phyloP scores from a whole-genome alignment of 1,140 invertebrate genomes.

The Galendromus occidentalis region DNA sequence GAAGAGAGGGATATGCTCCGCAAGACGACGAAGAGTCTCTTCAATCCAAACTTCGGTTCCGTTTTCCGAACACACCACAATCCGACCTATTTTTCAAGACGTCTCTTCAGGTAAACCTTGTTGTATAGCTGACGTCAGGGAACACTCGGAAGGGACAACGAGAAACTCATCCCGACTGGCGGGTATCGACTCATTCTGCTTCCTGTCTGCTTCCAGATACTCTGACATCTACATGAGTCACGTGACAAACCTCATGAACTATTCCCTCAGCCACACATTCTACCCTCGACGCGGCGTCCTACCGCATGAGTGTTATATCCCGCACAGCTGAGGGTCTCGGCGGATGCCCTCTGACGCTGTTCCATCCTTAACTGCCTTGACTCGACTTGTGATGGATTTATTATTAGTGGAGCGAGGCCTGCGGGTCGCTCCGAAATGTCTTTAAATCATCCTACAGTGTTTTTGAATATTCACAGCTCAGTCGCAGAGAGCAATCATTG shows the following conservation, averaged over 20 bases:
- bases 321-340: not conserved
- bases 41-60: slow-evolving; percentile 85
- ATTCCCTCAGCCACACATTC: slow-evolving; percentile 75
- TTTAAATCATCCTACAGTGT: too few species aligned
- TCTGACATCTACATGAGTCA: slow-evolving; percentile 89
- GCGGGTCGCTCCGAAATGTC: too few species aligned
- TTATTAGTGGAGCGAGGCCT: too few species aligned
- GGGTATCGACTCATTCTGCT: too few species aligned
- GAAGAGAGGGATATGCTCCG: slow-evolving; percentile 55
- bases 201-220: slow-evolving; percentile 23
- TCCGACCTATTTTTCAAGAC: slow-evolving; percentile 82
- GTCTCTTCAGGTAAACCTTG: slow-evolving; percentile 55
- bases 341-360: too few species aligned
- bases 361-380: too few species aligned
- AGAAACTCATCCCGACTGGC: not conserved
- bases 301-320: slow-evolving; percentile 49
- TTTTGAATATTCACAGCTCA: too few species aligned
- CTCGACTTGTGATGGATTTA: too few species aligned
- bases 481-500: too few species aligned
- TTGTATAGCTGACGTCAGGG: not conserved
- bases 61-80: slow-evolving; percentile 93
- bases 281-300: slow-evolving; percentile 80
- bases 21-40: slow-evolving; percentile 64
- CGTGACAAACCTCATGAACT: slow-evolving; percentile 70
- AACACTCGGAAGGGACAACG: too few species aligned